Evolutionary conservation across 2,113 vertebrate species (phyloP).

Genomic region (Sebastes schlegelii): DNA sequence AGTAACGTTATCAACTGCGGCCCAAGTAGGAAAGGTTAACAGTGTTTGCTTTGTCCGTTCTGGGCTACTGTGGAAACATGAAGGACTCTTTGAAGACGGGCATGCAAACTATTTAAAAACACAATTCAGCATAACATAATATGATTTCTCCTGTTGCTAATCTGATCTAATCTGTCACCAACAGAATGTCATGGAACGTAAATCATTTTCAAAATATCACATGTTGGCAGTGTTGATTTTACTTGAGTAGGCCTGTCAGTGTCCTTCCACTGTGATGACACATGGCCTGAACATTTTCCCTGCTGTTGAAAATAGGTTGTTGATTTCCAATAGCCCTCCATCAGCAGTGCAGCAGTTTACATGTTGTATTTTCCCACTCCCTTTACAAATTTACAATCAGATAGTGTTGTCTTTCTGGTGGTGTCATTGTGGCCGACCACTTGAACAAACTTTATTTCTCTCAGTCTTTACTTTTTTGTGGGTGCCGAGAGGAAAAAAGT

Average conservation of each 20-base stretch:
- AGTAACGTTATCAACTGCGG: too few species aligned
- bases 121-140: background rate
- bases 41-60: too few species aligned
- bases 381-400: background rate
- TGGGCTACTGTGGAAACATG: too few species aligned
- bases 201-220: background rate
- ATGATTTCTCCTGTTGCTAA: background rate
- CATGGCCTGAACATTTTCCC: background rate
- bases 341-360: background rate
- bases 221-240: background rate
- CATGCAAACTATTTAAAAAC: background rate
- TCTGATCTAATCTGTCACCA: background rate
- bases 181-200: background rate
- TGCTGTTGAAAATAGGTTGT: background rate
- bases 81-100: too few species aligned
- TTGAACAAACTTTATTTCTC: background rate
- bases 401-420: background rate
- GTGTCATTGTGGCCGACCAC: background rate
- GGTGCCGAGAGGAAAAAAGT: background rate
- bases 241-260: background rate
- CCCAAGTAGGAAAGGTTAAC: too few species aligned
- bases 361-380: background rate
- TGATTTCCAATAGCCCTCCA: conserved; percentile 27
- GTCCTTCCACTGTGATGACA: conserved; percentile 3
- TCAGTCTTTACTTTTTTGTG: background rate